Percentiles rank a stretch among this genome's conserved stretches.
phyloP scores from a whole-genome alignment of 2,888 invertebrate species.

The Hydrotaea diabolus region DNA sequence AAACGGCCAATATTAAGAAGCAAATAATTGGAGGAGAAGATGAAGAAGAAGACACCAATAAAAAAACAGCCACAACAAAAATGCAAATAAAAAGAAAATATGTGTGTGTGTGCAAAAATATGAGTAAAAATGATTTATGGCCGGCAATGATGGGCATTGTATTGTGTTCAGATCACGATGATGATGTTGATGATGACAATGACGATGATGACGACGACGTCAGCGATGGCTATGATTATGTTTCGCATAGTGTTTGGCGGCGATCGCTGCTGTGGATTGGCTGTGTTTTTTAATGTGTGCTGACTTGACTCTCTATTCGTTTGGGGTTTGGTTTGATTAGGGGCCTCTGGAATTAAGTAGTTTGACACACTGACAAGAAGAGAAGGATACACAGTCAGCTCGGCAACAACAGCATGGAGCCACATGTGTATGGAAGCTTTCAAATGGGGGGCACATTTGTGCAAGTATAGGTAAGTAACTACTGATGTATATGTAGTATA shows the following conservation, averaged over 20 bases:
- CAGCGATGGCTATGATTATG: too few species aligned
- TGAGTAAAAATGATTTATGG: slow-evolving; percentile 77
- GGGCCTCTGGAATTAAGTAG: slow-evolving; percentile 56
- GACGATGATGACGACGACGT: slow-evolving; percentile 16
- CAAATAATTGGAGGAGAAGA: slow-evolving; percentile 26
- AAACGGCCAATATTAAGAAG: slow-evolving; percentile 17
- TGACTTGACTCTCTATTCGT: background rate
- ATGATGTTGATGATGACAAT: slow-evolving; percentile 16
- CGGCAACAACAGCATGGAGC: background rate
- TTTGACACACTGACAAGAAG: slow-evolving; percentile 58
- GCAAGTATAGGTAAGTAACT: slow-evolving; percentile 3
- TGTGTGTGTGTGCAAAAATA: slow-evolving; percentile 70
- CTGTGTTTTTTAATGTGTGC: slow-evolving; percentile 10
- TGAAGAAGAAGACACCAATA: slow-evolving; percentile 22
- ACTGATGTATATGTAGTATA: slow-evolving; percentile 10
- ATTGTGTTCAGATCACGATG: slow-evolving; percentile 31
- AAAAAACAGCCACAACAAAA: slow-evolving; percentile 48
- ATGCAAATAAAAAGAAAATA: slow-evolving; percentile 69
- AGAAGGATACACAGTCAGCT: background rate
- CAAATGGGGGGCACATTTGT: too few species aligned
- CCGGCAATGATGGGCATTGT: slow-evolving; percentile 63
- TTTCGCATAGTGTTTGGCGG: slow-evolving; percentile 42
- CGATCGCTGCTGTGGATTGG: slow-evolving; percentile 28
- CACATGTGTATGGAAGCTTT: background rate
- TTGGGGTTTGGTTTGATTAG: slow-evolving; percentile 30